Base-by-base conservation (phyloP, 2,797 vertebrate species). In the Acipenser oxyrinchus region DNA sequence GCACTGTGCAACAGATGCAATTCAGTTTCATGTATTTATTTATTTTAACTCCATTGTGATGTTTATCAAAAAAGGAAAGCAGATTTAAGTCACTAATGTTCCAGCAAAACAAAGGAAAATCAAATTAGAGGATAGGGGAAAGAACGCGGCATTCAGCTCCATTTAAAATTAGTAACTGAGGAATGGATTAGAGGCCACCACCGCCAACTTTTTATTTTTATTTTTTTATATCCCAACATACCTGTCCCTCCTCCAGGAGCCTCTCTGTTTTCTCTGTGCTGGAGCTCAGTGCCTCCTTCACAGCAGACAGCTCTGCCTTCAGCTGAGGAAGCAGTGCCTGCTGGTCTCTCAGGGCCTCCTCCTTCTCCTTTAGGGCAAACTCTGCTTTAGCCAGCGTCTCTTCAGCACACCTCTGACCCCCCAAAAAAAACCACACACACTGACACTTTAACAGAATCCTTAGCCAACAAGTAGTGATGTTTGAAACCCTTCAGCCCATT, bases 331-430 rank as follows among this genome's bases (percentile, higher is more conserved):
- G 23, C 23, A 37, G 23, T 37, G 23, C 2, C 23, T 37, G 23
- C 23, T 37, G 23, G 23, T 37, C 23, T 37, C 23, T 82, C 23
- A 89, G 72, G 8, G 73, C 74, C 65, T 74, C 66, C 75, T 90
- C 89, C 55, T 75, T 82, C 66, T 83, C 78, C 71, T 79, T 82
- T 66, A 90, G 75, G 55, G 83, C 85, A 69, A 78, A 67, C 8
- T 88, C 89, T 0, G 87, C 86, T 79, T 89, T 88, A 50, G 85
- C 85, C 72, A 89, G 76, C 6, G 86, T 88, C 73, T 77, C 79
- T 74, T 91, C 87, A n/a, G 88, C 85, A 72, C 87, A 82, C 0
- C 79, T 85, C 90, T 89, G 72, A 65, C 8, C 67, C 15, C 15
- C 73, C 3, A 63, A 0, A 53, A 6, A 59, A 69, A 53, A 53